Base-by-base conservation (phyloP, 2,113 vertebrate genomes). In the Pithys albifrons region DNA sequence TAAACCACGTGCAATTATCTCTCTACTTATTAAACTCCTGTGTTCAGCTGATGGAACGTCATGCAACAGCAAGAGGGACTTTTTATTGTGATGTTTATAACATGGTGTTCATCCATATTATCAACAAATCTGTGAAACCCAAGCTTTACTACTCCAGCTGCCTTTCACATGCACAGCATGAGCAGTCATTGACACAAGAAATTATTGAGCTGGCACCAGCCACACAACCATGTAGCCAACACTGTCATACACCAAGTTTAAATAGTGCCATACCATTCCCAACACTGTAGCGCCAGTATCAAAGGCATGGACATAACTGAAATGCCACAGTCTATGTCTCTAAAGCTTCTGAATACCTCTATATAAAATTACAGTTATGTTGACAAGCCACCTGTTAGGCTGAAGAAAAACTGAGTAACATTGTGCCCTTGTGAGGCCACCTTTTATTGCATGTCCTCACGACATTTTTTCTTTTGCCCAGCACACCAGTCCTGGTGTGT, bases 291-390 rank as follows among this genome's bases (percentile, higher is more conserved):
- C 79, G 46, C 96, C 69, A 79, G 82, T 97, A 97, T 98, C 97
- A 98, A 98, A 98, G 97, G 92, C 97, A 89, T 81, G 93, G 79
- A 78, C 97, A 97, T 97, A 97, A 83, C 51, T 97, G 95, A 82
- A 96, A 95, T 97, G 94, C 98, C 98, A 96, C 5, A 94, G 92
- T 86, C 94, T 94, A 72, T 97, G 95, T 93, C 52, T 69, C 97
- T 85, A 96, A 98, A 97, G 97, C 98, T 98, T 94, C 93, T 91
- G 95, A 95, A 97, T 97, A 95, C 91, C 91, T 96, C 97, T 95
- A 98, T 98, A 98, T 98, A 98, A 97, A 96, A 97, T 98, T 97
- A 98, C 98, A 98, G 84, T 86, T 80, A 97, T 96, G 95, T 97
- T 97, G 97, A 97, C 97, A 97, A 97, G 97, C 96, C 98, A 98